Base-by-base conservation (phyloP, 2,888 invertebrate species). In the Halocaridina rubra region DNA sequence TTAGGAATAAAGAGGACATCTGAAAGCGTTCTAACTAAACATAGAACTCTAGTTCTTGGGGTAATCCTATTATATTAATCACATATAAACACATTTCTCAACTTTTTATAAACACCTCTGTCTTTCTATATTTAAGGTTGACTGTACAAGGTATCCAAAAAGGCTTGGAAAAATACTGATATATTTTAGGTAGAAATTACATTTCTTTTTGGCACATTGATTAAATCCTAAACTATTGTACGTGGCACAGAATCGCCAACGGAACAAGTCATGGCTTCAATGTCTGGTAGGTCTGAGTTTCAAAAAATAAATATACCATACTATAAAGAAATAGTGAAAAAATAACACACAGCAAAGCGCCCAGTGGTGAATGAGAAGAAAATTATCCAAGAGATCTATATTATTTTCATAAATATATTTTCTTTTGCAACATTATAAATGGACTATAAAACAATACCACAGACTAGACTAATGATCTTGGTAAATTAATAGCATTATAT, bases 131-230 rank as follows among this genome's bases (percentile, higher is more conserved):
- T 67, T 32, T 67, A 29, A 19, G 32, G 7, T 67, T 13, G 16
- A 67, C 30, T 59, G 24, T 77, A 64, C 61, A 64, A 61, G 30
- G 61, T 59, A 71, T 72, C 67, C 53, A 74, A 74, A 24, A 29
- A 53, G 46, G 53, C 32, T 61, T 53, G 64, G 61, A 64, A 80
- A 74, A 80, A 80, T 74, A 80, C 74, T 80, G 74, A 74, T 64
- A 39, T 59, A 33, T 39, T 61, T 32, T 80, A 80, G 80, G 80
- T 80, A 80, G 80, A n/a, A n/a, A n/a, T 74, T 61, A 80, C 33
- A 33, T 72, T 30, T 72, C 61, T 74, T 53, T 80, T 80, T 80
- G 80, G 74, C 80, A 80, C 80, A 80, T 61, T 61, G 27, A 61
- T 80, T 57, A 30, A 16, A 57, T 71, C 59, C n/a, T 72, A 72